These are phyloP conservation scores for Melanogrammus aeglefinus DNA, from an alignment of 2,797 vertebrate species.

Conservation along the genomic window DNA sequence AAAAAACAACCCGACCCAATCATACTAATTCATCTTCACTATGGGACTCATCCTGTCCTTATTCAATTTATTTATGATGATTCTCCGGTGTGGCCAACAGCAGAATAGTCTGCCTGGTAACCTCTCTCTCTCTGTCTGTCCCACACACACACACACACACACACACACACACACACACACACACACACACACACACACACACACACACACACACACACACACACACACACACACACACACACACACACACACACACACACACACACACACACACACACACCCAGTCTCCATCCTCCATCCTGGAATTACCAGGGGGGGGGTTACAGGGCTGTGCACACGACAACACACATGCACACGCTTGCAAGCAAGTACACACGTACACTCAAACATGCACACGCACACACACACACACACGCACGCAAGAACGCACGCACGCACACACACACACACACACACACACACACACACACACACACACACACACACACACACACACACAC, in stretches of 20 bases:
- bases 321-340: constrained; percentile 12
- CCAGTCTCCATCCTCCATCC: constrained; percentile 40
- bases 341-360: background rate
- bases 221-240: background rate
- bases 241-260: background rate
- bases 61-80: constrained; percentile 12
- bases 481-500: background rate
- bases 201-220: constrained; percentile 1
- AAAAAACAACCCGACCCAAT: background rate
- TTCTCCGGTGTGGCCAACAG: constrained; percentile 12
- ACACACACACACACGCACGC: background rate
- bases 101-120: constrained; percentile 56
- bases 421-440: too few species aligned
- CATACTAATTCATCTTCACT: background rate
- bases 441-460: background rate
- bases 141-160: constrained; percentile 1
- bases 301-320: constrained; percentile 48
- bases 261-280: constrained; percentile 2
- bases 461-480: too few species aligned
- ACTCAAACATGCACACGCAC: too few species aligned
- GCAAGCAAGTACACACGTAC: background rate
- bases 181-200: constrained; percentile 1
- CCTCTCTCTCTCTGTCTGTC: constrained; percentile 18
- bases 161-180: background rate
- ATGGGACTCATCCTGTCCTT: constrained; percentile 3